phyloP scores from a whole-genome alignment of 2,888 invertebrate genomes.

The Augiades crinisus region DNA sequence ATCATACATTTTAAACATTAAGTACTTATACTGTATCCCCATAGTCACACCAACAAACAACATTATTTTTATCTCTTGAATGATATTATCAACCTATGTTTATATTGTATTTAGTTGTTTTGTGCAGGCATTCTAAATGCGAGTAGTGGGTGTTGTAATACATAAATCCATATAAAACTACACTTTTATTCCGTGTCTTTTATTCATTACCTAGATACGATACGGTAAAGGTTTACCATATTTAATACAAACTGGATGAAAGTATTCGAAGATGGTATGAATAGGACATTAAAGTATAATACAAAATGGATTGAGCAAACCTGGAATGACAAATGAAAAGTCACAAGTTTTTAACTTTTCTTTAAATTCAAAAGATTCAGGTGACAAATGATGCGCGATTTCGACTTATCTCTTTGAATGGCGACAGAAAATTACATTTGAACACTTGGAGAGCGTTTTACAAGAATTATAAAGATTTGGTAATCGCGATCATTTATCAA shows the following conservation, averaged over 20 bases:
- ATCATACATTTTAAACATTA: too few relatives aligned
- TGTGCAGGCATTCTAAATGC: too few relatives aligned
- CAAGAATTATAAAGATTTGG: neutral
- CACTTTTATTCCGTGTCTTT: neutral
- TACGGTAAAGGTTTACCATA: neutral
- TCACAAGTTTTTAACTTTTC: conserved; percentile 9
- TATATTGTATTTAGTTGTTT: too few relatives aligned
- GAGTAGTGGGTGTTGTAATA: neutral
- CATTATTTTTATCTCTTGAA: too few relatives aligned
- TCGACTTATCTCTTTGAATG: conserved; percentile 18
- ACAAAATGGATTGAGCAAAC: neutral
- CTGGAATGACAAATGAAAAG: conserved; percentile 1
- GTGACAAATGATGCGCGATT: conserved; percentile 10
- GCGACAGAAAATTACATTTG: conserved; percentile 6
- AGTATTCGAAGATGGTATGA: neutral
- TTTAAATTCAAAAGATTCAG: conserved; percentile 9
- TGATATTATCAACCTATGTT: too few relatives aligned
- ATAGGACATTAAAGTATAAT: conserved; percentile 6
- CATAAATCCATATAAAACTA: neutral
- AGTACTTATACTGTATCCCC: too few relatives aligned
- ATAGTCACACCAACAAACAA: too few relatives aligned
- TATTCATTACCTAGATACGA: neutral
- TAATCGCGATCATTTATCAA: neutral
- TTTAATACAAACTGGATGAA: neutral
- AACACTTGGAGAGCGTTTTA: conserved; percentile 4